phyloP scores from a whole-genome alignment of 2,888 invertebrate species.

The Perizoma affinitatum region DNA sequence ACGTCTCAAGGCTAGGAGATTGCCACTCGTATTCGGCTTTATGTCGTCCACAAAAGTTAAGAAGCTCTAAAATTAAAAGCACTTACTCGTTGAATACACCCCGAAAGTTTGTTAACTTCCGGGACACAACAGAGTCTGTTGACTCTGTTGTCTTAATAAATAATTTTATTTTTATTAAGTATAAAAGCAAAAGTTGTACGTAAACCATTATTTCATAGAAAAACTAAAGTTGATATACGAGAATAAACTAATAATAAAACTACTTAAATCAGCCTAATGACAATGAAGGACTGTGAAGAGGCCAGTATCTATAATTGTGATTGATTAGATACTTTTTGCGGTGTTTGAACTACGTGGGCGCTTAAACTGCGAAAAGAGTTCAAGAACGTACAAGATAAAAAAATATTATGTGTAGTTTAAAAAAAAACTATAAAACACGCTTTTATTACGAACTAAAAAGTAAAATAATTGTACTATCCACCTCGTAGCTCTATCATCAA shows the following conservation, averaged over 20 bases:
- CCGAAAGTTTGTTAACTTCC: constrained; percentile 9
- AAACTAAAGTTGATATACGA: no score
- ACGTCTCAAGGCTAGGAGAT: constrained; percentile 58
- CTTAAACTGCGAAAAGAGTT: constrained; percentile 37
- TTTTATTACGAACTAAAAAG: no score
- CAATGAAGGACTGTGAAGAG: constrained; percentile 40
- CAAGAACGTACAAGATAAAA: constrained; percentile 31
- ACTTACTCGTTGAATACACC: constrained; percentile 1
- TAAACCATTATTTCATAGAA: no score
- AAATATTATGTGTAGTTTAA: not conserved
- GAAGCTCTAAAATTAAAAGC: constrained; percentile 17
- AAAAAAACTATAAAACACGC: no score
- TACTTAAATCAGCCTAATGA: constrained; percentile 37
- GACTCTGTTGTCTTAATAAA: no score
- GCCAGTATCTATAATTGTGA: constrained; percentile 49
- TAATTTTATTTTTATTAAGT: no score
- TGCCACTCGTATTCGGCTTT: constrained; percentile 37
- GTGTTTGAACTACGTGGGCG: constrained; percentile 50
- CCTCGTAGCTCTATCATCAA: no score
- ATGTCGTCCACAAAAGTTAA: constrained; percentile 18
- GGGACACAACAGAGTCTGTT: no score
- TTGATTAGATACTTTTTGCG: constrained; percentile 56
- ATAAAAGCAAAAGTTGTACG: no score
- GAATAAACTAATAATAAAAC: no score
- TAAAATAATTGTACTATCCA: no score